Base-by-base conservation (phyloP, 2,888 invertebrate genomes). In the Torymus texanus region DNA sequence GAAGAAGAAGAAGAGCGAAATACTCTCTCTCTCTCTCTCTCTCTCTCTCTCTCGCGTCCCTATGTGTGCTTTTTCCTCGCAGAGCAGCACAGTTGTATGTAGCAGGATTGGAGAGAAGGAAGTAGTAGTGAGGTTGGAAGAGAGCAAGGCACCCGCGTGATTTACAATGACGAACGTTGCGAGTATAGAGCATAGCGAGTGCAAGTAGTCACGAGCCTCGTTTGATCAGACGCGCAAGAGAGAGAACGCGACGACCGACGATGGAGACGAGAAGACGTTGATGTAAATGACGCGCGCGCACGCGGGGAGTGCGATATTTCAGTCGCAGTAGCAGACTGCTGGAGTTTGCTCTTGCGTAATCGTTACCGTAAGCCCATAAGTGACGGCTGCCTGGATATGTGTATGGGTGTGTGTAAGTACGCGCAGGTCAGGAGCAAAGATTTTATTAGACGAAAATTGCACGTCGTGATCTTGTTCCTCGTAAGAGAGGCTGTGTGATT, bases 161-260 rank as follows among this genome's bases (percentile, higher is more conserved):
- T 68, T 68, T 68, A 68, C 56, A 24, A 24, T 29, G 21, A 14
- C 21, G 56, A 55, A 21, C 5, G n/a, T 24, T 2, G 11, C 29
- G 51, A 12, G 66, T 4, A 1, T 5, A 1, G 41, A 41, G 41
- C 41, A 21, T 41, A 8, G 41, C 41, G 41, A 41, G 41, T 8
- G 29, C 56, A 58, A 71, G 71, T 61, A 53, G 71, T 71, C 61
- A 51, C 51, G 61, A 16, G 24, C 24, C 21, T 59, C 50, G 75
- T 75, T 59, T 16, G 66, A 75, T 75, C 75, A 67, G 66, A 62
- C 62, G 58, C 24, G 50, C 41, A n/a, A n/a, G n/a, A n/a, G 21
- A 21, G 21, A 21, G 21, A 21, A 21, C 21, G 13, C 63, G 55
- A 29, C 62, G 62, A 21, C n/a, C 62, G 41, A 10, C 63, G 63